Percentiles rank a stretch among this genome's conserved stretches.
phyloP scores from a whole-genome alignment of 2,888 invertebrate genomes.

The Helicoverpa assulta region DNA sequence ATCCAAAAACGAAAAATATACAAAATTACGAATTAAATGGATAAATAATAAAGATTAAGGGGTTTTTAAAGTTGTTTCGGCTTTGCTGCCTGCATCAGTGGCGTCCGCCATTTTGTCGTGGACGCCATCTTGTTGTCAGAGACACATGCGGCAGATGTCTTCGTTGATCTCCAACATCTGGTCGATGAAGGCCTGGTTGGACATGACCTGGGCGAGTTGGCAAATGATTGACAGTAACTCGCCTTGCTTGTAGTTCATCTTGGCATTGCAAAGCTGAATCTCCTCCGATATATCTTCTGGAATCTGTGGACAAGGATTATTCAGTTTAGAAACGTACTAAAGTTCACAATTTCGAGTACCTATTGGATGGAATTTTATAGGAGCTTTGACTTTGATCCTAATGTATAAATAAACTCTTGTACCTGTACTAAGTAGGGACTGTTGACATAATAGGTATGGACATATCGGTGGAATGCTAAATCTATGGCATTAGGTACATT shows the following conservation, averaged over 20 bases:
- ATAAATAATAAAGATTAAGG: slow-evolving; percentile 49
- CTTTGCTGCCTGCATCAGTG: slow-evolving; percentile 48
- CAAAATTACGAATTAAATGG: slow-evolving; percentile 62
- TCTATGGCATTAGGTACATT: no score
- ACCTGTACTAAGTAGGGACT: no score
- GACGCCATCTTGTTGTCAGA: slow-evolving; percentile 81
- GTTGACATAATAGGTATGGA: no score
- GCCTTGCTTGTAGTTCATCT: slow-evolving; percentile 92
- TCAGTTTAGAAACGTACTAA: no score
- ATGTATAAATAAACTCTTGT: no score
- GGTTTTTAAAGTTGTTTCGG: slow-evolving; percentile 40
- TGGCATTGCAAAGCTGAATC: slow-evolving; percentile 92
- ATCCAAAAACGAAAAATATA: slow-evolving; percentile 56
- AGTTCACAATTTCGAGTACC: no score
- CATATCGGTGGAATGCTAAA: no score
- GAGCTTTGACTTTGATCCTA: no score
- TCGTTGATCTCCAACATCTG: slow-evolving; percentile 95
- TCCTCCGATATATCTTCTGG: slow-evolving; percentile 91
- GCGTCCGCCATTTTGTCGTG: slow-evolving; percentile 71
- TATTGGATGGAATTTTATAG: no score
- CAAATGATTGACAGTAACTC: slow-evolving; percentile 91
- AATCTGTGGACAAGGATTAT: slow-evolving; percentile 82
- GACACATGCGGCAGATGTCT: slow-evolving; percentile 94
- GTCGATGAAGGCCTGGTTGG: slow-evolving; percentile 93
- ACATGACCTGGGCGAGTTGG: slow-evolving; percentile 92